Conservation (phyloP, 2,888 invertebrate genomes). For the Muscina levida region DNA sequence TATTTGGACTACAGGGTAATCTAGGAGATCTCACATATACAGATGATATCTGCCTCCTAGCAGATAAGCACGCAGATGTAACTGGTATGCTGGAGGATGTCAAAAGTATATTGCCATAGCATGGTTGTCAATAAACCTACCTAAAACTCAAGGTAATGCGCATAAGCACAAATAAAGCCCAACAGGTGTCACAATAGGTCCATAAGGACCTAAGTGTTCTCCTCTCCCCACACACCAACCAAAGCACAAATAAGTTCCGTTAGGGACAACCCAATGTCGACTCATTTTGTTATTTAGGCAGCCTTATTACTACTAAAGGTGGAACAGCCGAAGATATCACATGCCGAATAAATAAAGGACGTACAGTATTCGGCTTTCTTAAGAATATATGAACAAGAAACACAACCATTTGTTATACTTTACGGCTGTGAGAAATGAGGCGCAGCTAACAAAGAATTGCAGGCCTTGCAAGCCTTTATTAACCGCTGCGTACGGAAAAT, state of each 20-base stretch:
- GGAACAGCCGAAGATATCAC: not conserved
- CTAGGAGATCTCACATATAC: not conserved
- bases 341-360: not conserved
- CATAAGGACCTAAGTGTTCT: too few relatives aligned
- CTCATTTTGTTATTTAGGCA: not conserved
- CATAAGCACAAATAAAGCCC: too few relatives aligned
- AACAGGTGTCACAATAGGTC: too few relatives aligned
- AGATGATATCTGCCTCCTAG: not conserved
- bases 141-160: not conserved
- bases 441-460: not conserved
- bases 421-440: not conserved
- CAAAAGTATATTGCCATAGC: not conserved
- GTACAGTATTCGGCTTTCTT: not conserved
- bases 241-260: not conserved
- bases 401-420: not conserved
- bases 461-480: not conserved
- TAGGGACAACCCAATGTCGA: not conserved
- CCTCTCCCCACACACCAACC: too few relatives aligned
- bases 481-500: not conserved
- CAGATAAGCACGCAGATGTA: not conserved
- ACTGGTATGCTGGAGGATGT: not conserved
- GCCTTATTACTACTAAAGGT: not conserved
- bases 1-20: not conserved
- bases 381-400: not conserved
- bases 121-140: not conserved